These are phyloP conservation scores for Tympanoctomys barrerae DNA, from an alignment of 2,797 vertebrate species.

Conservation along the genomic window DNA sequence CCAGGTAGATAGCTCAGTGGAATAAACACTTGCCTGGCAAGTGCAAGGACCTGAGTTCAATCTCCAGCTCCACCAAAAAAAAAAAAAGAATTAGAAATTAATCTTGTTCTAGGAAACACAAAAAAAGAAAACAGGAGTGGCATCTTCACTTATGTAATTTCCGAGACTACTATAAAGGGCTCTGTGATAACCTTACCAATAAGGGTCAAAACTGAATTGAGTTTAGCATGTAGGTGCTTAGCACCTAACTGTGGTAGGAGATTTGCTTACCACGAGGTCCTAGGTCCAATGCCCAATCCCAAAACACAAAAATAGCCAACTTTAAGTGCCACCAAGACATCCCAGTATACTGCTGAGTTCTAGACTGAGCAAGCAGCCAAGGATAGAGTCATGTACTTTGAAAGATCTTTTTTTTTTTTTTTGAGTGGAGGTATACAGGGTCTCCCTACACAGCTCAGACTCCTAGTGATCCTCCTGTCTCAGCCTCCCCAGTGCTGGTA, in stretches of 20 bases:
- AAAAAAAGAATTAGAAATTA: background rate
- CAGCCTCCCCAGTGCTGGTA: no score
- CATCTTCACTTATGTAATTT: background rate
- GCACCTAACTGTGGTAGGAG: background rate
- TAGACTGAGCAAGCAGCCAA: background rate
- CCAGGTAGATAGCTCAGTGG: no score
- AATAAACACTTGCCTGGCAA: no score
- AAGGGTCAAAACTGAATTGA: background rate
- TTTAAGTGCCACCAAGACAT: background rate
- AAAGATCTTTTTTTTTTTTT: background rate
- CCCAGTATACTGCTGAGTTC: background rate
- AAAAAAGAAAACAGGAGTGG: background rate
- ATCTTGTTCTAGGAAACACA: background rate
- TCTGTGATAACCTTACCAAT: background rate
- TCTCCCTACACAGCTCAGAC: no score
- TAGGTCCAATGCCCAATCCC: background rate
- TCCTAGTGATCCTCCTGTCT: no score
- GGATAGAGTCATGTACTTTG: background rate
- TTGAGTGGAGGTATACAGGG: no score
- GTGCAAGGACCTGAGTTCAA: no score
- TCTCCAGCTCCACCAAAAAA: no score
- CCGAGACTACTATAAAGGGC: background rate
- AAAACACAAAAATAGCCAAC: background rate
- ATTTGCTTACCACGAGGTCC: background rate
- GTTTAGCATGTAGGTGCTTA: background rate